Base-by-base conservation (phyloP, 1,140 invertebrate genomes). In the Eriocheir sinensis region DNA sequence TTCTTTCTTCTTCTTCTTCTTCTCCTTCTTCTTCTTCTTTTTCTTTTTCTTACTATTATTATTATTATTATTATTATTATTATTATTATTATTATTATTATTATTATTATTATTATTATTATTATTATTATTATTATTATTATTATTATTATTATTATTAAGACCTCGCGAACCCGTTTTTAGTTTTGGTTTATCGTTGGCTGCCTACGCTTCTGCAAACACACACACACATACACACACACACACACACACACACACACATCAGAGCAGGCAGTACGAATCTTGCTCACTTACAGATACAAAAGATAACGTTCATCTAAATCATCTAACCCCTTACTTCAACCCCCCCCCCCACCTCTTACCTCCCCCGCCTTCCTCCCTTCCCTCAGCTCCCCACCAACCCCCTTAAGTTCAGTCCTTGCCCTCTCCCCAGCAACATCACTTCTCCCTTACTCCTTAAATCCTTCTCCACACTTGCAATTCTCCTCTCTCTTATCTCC, bases 231-330 rank as follows among this genome's bases (percentile, higher is more conserved):
- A 88, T 3, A 3, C 30, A 88, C 36, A 40, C 36, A 6, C 36
- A 2, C 32, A 40, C 36, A 2, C 32, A 88, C 32, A 88, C 32
- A 40, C 32, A 88, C 36, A 88, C 36, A 88, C 36, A 38, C 32
- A 88, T 36, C 60, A 72, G 6, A 72, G 44, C 48, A 72, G 60
- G 27, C 60, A 72, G 60, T 72, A 72, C 12, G 60, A 72, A n/a
- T 72, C 60, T 72, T 72, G 60, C 60, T 72, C 60, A 72, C 60
- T 72, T 72, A 72, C 12, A 72, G 60, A 72, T 72, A 72, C 17
- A 27, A 21, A 72, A 72, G 60, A 72, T 72, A 72, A 72, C n/a
- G 60, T 72, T 72, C 60, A 21, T 72, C n/a, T 72, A 72, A 72
- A 72, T 72, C 60, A 72, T 72, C 27, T n/a, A n/a, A 21, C 27